phyloP scores from a whole-genome alignment of 2,888 invertebrate species.

The Heliconius ethilla region DNA sequence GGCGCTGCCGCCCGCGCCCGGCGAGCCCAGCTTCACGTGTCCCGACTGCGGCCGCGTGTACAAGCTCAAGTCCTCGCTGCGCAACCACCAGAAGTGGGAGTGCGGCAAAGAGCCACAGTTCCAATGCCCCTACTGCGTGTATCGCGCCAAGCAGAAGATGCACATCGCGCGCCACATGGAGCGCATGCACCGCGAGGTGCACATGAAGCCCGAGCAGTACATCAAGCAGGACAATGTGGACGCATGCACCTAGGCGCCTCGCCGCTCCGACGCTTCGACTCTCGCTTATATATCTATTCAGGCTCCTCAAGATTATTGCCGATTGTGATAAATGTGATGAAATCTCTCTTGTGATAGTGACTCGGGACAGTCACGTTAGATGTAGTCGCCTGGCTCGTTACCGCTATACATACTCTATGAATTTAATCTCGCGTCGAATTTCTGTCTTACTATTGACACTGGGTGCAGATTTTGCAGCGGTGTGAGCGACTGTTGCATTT shows the following conservation, averaged over 20 bases:
- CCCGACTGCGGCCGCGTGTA: constrained; percentile 92
- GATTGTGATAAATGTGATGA: constrained; percentile 79
- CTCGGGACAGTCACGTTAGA: constrained; percentile 76
- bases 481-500: constrained; percentile 74
- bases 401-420: constrained; percentile 55
- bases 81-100: constrained; percentile 93
- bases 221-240: constrained; percentile 79
- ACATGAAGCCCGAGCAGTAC: constrained; percentile 76
- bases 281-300: constrained; percentile 27
- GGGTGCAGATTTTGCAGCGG: constrained; percentile 61
- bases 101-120: constrained; percentile 93
- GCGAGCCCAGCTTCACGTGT: constrained; percentile 84
- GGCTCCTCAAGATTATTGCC: constrained; percentile 56
- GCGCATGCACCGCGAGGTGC: constrained; percentile 88
- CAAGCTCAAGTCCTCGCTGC: constrained; percentile 91
- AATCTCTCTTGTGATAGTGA: constrained; percentile 79
- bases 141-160: constrained; percentile 92
- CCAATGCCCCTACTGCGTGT: constrained; percentile 91
- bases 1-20: constrained; percentile 62
- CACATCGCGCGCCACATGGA: constrained; percentile 92
- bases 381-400: constrained; percentile 72
- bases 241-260: constrained; percentile 71
- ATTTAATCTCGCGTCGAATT: constrained; percentile 62
- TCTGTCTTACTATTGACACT: constrained; percentile 67
- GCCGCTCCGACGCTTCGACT: background rate